Evolutionary conservation across 2,797 vertebrate species (phyloP), one percentile per base, ranked within the genome.

Genomic region (Sitta carolinensis): DNA sequence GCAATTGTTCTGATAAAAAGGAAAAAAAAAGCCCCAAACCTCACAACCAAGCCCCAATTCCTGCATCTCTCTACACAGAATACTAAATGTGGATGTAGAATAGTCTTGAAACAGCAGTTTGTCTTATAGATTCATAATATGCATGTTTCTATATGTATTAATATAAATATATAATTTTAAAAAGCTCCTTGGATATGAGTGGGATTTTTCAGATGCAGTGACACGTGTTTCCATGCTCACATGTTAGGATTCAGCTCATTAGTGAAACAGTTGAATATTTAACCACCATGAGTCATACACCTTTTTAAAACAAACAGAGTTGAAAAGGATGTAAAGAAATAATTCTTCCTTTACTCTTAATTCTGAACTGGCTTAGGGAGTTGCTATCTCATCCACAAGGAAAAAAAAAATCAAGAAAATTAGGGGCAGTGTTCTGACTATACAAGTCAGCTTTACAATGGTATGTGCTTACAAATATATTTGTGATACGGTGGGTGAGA

Each of bases 261-360:
- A 95, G 81, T 55, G 34, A 89, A 80, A 80, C 43, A 63, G 67
- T 95, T 91, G 87, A 82, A 89, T 89, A 73, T 93, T 96, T 95
- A 90, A 91, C 34, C 27, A n/a, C 52, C 30, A 5, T 74, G 82
- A 95, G 55, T 77, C 85, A 69, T 75, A 18, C 57, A 47, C 17
- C 21, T 64, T 74, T 85, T 61, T 21, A 78, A 85, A 92, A 26
- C 70, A 88, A 89, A 69, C 29, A 55, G 30, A 73, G 26, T 67
- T 91, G 10, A 75, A 57, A 91, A 77, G 47, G 27, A 61, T 74
- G 25, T 45, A 87, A 92, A 78, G 48, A 77, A 84, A 87, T 87
- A 92, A 68, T 30, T 83, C 19, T 79, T 67, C 21, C 29, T 4
- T 69, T 82, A n/a, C 11, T 84, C 8, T 29, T 51, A 47, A 7